Conservation (phyloP, 37 sponge, comb jelly and placozoan species). For the Spongia lamella region DNA sequence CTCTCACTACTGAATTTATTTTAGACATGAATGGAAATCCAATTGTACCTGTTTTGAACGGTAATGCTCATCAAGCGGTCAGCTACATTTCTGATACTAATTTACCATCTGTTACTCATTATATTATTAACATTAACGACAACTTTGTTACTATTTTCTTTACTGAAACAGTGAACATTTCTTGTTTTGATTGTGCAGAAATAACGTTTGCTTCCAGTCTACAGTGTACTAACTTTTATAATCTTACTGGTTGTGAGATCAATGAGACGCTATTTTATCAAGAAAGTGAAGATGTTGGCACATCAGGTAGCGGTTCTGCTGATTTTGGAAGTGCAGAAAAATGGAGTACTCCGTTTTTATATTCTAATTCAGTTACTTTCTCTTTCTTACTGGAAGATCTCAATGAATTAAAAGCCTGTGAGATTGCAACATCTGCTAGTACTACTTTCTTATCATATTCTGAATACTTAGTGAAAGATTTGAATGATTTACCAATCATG, state of each 20-base stretch:
- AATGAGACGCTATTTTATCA: constrained; percentile 39
- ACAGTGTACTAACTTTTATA: constrained; percentile 51
- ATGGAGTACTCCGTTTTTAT: constrained; percentile 77
- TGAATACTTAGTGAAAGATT: constrained; percentile 52
- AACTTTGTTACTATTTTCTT: constrained; percentile 61
- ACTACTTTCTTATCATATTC: constrained; percentile 66
- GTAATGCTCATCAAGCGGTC: constrained; percentile 52
- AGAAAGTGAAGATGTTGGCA: constrained; percentile 74
- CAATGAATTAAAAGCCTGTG: constrained; percentile 74
- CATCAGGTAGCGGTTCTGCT: constrained; percentile 61
- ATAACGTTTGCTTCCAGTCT: constrained; percentile 54
- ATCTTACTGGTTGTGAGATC: constrained; percentile 66
- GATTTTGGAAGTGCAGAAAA: constrained; percentile 83
- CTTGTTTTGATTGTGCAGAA: constrained; percentile 67
- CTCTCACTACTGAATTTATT: constrained; percentile 51
- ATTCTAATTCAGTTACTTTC: constrained; percentile 54
- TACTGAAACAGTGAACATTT: constrained; percentile 81
- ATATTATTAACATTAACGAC: constrained; percentile 67
- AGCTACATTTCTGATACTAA: constrained; percentile 47
- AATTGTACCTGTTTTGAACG: constrained; percentile 61
- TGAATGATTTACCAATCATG: constrained; percentile 52
- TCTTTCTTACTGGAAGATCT: constrained; percentile 60
- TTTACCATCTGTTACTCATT: constrained; percentile 50
- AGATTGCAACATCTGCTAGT: constrained; percentile 46
- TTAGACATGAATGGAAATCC: constrained; percentile 78